These are phyloP conservation scores for Astatoreochromis straeleni DNA, from an alignment of 2,113 vertebrate genomes.

Conservation along the genomic window DNA sequence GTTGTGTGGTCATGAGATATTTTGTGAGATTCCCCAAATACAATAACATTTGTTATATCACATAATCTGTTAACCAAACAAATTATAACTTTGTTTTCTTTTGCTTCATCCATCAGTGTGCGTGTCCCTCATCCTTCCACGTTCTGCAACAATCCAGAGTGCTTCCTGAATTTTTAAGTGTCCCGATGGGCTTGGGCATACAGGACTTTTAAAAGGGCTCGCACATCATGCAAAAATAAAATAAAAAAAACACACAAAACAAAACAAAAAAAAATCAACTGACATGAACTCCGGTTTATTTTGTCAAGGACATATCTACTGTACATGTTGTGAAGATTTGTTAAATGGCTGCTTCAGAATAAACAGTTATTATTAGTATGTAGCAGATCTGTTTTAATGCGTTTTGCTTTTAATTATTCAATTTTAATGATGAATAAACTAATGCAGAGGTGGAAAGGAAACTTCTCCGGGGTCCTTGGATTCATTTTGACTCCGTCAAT, in stretches of 20 bases:
- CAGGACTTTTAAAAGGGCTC: slow-evolving; percentile 60
- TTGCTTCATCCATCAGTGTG: background rate
- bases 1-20: background rate
- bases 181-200: slow-evolving; percentile 14
- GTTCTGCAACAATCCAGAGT: slow-evolving; percentile 50
- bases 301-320: slow-evolving; percentile 57
- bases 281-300: slow-evolving; percentile 34
- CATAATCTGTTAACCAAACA: background rate
- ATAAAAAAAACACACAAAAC: background rate
- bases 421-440: slow-evolving; percentile 15
- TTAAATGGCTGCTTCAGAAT: slow-evolving; percentile 58
- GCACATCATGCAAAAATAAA: slow-evolving; percentile 42
- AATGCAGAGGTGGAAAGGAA: background rate
- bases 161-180: slow-evolving; percentile 51
- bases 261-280: background rate
- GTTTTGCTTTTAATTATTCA: slow-evolving; percentile 5
- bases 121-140: background rate
- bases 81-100: background rate
- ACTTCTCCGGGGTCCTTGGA: background rate
- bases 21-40: background rate
- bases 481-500: background rate
- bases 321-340: slow-evolving; percentile 63
- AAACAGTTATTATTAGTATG: slow-evolving; percentile 37
- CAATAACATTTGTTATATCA: background rate
- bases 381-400: slow-evolving; percentile 20